Base-by-base conservation (phyloP, 2,888 invertebrate species). In the Netelia melanura region DNA sequence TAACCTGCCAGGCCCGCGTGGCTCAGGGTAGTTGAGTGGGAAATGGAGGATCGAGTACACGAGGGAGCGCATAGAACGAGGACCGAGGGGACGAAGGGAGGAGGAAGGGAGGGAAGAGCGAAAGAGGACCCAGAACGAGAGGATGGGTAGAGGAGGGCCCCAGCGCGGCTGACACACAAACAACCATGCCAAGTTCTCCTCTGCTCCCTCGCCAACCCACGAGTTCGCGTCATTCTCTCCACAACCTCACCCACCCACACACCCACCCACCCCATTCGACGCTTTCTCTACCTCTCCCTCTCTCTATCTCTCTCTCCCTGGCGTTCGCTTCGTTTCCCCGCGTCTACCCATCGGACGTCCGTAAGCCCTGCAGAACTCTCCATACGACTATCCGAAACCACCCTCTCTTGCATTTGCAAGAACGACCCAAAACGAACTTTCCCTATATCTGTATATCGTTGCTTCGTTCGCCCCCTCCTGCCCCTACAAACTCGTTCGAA, bases 91-190 rank as follows among this genome's bases (percentile, higher is more conserved):
- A 56, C 54, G 54, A 38, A 23, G 64, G 56, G 64, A 62, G 75
- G 70, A 64, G 54, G 61, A 61, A 71, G 62, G 83, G 52, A 52
- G 44, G 30, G 17, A 48, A n/a, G 74, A 77, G 74, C 64, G 84
- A 80, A 61, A 83, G 80, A 85, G 85, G 76, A 85, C 84, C 76
- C 72, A 72, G 82, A 70, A 74, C 30, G 61, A 82, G 70, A 75
- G 85, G 81, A 83, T 81, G 85, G 77, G 84, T 77, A 58, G 86
- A 87, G 85, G 90, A 91, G 85, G 90, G 91, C 92, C 92, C 92
- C 93, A 92, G 91, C 90, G 93, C 92, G 93, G 91, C 93, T 93
- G 93, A 93, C 93, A 93, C 93, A 93, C 93, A 93, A 93, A 93
- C 93, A 92, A 92, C 91, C 91, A 89, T 89, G 89, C 90, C 89